Evolutionary conservation across 2,113 vertebrate genomes (phyloP), one percentile per base, ranked within the genome.

Genomic region (Perca flavescens): DNA sequence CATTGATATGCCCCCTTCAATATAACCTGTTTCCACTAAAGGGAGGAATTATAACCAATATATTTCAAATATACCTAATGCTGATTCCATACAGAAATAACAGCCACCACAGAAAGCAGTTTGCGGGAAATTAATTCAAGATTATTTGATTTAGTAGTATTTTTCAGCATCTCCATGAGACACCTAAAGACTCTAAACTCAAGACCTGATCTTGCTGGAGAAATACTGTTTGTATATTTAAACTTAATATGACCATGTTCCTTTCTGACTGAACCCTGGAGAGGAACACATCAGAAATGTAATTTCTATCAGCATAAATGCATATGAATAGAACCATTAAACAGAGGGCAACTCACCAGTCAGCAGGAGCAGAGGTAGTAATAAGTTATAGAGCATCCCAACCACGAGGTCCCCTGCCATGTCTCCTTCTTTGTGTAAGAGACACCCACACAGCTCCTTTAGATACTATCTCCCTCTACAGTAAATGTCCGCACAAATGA

Each of bases 361-460:
- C 79, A 94, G 74, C 74, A 96, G 89, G 31, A 91, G 72, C 57
- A 95, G 71, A 3, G 92, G 92, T 6, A 95, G 91, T 36, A 94
- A 77, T 49, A 94, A 79, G 80, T 91, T 90, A 87, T 95, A 96
- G 60, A 95, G 81, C 31, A 96, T 69, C 49, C 89, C 92, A 34
- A 93, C 87, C 46, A 81, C 28, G 14, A 92, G 83, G 58, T 94
- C 92, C 6, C 82, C 88, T 17, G 93, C 94, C 91, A 80, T 91
- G 62, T 53, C 90, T 82, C 49, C 76, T 31, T 17, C 73, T 21
- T 58, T 60, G 63, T 76, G 65, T 78, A 74, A 72, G 72, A 74
- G 72, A 84, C 73, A 49, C 73, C 52, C 46, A 10, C 40, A 16
- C 54, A 67, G 71, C 86, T 80, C 60, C 68, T 43, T 79, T 63